A percentile compares a stretch with the other conserved stretches of the same genome.
Conservation (phyloP, 2,888 invertebrate genomes). For the Prenolepis imparis region DNA sequence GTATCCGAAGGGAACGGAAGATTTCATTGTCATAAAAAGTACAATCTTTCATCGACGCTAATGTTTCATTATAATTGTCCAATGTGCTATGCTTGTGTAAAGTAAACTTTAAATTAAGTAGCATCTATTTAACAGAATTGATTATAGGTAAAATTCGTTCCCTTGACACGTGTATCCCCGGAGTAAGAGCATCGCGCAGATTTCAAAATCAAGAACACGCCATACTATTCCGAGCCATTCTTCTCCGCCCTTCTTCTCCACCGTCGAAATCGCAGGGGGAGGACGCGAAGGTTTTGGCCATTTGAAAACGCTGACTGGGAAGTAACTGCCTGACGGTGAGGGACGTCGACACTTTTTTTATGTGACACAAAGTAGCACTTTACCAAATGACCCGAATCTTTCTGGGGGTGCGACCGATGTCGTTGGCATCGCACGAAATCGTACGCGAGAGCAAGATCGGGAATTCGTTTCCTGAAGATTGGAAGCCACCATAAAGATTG, state of each 20-base stretch:
- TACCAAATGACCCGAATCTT: constrained; percentile 86
- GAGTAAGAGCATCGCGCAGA: not conserved
- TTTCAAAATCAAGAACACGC: constrained; percentile 6
- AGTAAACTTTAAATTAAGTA: constrained; percentile 1
- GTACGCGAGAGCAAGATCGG: constrained; percentile 62
- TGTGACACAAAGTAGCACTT: constrained; percentile 86
- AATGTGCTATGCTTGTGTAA: not conserved
- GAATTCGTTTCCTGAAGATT: constrained; percentile 64
- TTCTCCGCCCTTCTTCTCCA: constrained; percentile 10
- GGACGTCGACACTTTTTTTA: constrained; percentile 82
- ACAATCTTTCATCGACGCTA: not conserved
- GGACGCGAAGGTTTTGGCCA: constrained; percentile 47
- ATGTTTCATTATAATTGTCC: constrained; percentile 17
- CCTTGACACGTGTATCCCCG: not conserved
- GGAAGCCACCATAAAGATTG: constrained; percentile 60
- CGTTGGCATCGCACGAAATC: constrained; percentile 69
- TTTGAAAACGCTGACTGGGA: constrained; percentile 82
- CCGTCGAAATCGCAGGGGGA: constrained; percentile 7
- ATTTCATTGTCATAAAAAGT: not conserved
- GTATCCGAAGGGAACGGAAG: not conserved
- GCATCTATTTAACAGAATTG: not conserved
- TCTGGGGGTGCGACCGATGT: constrained; percentile 75
- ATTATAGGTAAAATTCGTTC: not conserved
- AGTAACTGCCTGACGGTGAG: constrained; percentile 79
- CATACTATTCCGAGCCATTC: constrained; percentile 14